Percentiles rank a stretch among this genome's conserved stretches.
Conservation (phyloP, 2,797 vertebrate genomes). For the Chelidonichthys spinosus region DNA sequence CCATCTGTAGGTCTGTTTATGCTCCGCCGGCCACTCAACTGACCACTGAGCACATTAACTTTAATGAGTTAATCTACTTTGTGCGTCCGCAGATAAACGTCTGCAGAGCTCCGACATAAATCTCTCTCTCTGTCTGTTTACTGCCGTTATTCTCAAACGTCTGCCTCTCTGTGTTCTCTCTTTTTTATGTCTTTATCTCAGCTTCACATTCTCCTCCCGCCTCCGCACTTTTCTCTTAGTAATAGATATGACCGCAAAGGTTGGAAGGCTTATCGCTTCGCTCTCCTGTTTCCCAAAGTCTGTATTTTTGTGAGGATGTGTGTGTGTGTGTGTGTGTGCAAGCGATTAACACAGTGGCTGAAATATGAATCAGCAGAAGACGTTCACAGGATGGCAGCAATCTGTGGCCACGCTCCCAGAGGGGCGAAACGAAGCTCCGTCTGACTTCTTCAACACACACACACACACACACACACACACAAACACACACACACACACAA, state of each 20-base stretch:
- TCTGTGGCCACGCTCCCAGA: constrained; percentile 33
- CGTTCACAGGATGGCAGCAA: constrained; percentile 14
- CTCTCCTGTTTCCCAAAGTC: constrained; percentile 23
- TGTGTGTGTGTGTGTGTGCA: constrained; percentile 1
- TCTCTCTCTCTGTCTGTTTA: constrained; percentile 19
- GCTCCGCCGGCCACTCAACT: constrained; percentile 56
- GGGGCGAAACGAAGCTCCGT: constrained; percentile 43
- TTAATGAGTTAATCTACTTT: constrained; percentile 74
- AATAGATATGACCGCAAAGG: constrained; percentile 7
- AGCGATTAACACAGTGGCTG: constrained; percentile 19
- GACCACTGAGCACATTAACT: constrained; percentile 67
- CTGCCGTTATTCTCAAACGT: constrained; percentile 13
- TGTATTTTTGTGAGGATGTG: constrained; percentile 10
- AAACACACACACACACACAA: constrained; percentile 27
- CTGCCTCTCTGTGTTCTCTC: neutral
- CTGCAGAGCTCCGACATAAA: constrained; percentile 38
- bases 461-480: constrained; percentile 22
- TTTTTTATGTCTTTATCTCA: constrained; percentile 31
- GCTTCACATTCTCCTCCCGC: constrained; percentile 6
- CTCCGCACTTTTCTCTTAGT: neutral
- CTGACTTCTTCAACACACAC: constrained; percentile 8
- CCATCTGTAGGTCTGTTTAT: constrained; percentile 55
- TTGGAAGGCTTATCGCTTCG: neutral
- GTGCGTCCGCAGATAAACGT: constrained; percentile 56
- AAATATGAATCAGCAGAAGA: constrained; percentile 43